Conservation (phyloP, 2,888 invertebrate genomes). For the Drosophila antonietae region DNA sequence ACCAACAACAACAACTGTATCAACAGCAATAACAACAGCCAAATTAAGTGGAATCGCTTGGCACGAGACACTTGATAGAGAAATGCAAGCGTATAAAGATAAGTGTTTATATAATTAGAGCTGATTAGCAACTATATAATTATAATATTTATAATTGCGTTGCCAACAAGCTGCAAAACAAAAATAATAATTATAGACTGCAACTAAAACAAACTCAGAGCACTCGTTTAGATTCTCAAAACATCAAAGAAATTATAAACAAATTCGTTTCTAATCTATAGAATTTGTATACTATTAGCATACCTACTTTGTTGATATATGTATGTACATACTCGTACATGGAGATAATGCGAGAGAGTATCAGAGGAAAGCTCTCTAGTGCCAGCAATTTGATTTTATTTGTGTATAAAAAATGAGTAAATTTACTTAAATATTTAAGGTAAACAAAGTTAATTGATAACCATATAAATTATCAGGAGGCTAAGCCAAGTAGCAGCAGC, state of each 20-base stretch:
- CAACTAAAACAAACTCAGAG: conserved; percentile 1
- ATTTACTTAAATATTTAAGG: not conserved
- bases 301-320: not conserved
- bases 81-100: conserved; percentile 39
- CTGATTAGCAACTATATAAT: conserved; percentile 55
- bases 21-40: conserved; percentile 36
- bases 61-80: conserved; percentile 58
- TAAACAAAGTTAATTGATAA: not conserved
- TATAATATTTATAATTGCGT: conserved; percentile 45
- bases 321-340: too few relatives aligned
- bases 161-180: not conserved
- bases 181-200: not conserved
- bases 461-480: not conserved
- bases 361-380: not conserved
- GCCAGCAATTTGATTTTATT: conserved; percentile 1
- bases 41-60: conserved; percentile 44
- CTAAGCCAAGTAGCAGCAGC: not conserved
- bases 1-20: conserved; percentile 23
- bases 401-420: not conserved
- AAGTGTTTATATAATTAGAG: conserved; percentile 55
- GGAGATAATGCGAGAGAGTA: not conserved
- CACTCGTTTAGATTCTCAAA: not conserved
- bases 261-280: conserved; percentile 2
- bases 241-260: not conserved
- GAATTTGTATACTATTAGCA: not conserved